A percentile compares a stretch with the other conserved stretches of the same genome.
Evolutionary conservation across 1,140 invertebrate genomes (phyloP).

Genomic region (Pantala flavescens): DNA sequence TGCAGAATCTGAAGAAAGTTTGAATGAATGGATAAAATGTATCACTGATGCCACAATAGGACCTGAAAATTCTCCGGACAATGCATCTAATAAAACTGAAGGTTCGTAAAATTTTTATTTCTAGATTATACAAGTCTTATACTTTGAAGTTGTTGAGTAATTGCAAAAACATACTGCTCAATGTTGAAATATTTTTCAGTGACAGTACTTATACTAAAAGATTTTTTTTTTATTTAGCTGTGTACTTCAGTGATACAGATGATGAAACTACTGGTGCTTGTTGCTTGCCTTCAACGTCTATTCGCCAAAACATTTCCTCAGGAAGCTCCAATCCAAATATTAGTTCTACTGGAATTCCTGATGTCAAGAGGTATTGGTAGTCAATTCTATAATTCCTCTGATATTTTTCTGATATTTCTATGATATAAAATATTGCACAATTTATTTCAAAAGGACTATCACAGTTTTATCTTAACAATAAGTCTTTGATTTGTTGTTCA

Average conservation of each 20-base stretch:
- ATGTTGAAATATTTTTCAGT: too few species aligned
- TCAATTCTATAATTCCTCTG: too few species aligned
- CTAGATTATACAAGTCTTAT: too few species aligned
- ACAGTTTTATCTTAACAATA: too few species aligned
- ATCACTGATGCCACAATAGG: conserved; percentile 56
- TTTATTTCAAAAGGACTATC: too few species aligned
- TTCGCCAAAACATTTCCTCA: neutral
- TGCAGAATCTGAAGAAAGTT: conserved; percentile 62
- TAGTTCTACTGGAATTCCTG: neutral
- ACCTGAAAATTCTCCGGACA: conserved; percentile 25
- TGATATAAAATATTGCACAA: too few species aligned
- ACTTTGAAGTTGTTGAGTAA: too few species aligned
- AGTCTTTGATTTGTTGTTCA: too few species aligned
- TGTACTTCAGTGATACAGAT: conserved; percentile 71
- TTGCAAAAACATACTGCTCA: too few species aligned
- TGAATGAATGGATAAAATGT: conserved; percentile 60
- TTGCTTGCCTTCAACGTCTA: neutral
- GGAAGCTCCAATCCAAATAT: neutral
- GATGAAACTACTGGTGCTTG: conserved; percentile 39
- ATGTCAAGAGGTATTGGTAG: neutral
- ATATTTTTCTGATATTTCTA: too few species aligned
- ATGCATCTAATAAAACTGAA: neutral
- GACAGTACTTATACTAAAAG: neutral
- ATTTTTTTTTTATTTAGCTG: conserved; percentile 29
- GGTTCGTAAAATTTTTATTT: neutral